Percentiles rank a stretch among this genome's conserved stretches.
These are phyloP conservation scores for Xenentodon cancila DNA, from an alignment of 2,797 vertebrate species.

Conservation along the genomic window DNA sequence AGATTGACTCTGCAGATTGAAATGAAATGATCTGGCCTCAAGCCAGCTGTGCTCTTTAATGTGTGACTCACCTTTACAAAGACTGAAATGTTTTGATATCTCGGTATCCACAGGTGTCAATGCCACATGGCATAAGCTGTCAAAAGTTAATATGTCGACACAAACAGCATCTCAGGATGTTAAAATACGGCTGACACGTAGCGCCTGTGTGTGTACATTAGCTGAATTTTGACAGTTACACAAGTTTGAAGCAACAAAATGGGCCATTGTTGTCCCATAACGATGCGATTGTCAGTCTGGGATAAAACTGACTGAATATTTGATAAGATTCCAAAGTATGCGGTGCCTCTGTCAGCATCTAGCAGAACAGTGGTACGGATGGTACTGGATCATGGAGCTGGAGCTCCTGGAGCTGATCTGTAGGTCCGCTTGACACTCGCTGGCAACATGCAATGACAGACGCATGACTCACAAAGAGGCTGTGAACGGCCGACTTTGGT, in stretches of 20 bases:
- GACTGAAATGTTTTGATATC: slow-evolving; percentile 34
- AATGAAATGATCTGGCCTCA: slow-evolving; percentile 20
- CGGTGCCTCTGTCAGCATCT: no score
- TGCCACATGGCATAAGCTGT: slow-evolving; percentile 17
- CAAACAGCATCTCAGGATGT: neutral
- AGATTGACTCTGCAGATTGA: slow-evolving; percentile 8
- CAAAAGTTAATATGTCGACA: neutral
- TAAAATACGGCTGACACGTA: slow-evolving; percentile 22
- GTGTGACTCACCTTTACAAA: slow-evolving; percentile 1
- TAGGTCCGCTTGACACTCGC: slow-evolving; percentile 3
- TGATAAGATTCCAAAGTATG: neutral
- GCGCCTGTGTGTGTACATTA: neutral
- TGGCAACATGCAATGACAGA: slow-evolving; percentile 37
- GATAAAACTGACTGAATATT: neutral
- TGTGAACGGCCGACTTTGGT: slow-evolving; percentile 21
- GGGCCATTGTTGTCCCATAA: no score
- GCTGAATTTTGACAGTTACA: slow-evolving; percentile 10
- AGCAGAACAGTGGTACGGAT: no score
- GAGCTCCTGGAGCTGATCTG: slow-evolving; percentile 28
- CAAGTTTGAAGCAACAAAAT: neutral
- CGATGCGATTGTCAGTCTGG: neutral
- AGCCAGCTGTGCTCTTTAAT: slow-evolving; percentile 5
- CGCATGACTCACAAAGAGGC: slow-evolving; percentile 55
- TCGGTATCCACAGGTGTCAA: slow-evolving; percentile 25
- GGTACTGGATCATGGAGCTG: neutral